These are phyloP conservation scores for Drosophila rhopaloa DNA, from an alignment of 1,140 invertebrate species.

Conservation along the genomic window DNA sequence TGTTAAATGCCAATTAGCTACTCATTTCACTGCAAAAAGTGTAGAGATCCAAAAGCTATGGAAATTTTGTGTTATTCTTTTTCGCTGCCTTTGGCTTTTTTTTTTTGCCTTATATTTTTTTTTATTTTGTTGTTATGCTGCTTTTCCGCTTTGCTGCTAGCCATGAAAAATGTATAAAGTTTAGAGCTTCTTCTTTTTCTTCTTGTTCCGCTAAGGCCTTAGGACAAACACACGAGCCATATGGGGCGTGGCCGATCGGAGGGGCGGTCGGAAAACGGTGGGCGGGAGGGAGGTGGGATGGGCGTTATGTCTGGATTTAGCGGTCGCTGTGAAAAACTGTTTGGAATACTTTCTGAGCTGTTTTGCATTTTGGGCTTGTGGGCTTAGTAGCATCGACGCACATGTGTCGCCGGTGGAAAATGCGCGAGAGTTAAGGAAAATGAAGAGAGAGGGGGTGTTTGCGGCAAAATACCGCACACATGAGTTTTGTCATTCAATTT, in stretches of 20 bases:
- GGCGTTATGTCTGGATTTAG: constrained; percentile 12
- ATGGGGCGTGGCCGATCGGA: constrained; percentile 50
- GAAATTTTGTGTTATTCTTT: background rate
- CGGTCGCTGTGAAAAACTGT: constrained; percentile 45
- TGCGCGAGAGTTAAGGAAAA: background rate
- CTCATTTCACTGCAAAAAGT: constrained; percentile 12
- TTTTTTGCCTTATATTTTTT: constrained; percentile 7
- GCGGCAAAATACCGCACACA: constrained; percentile 54
- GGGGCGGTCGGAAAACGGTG: background rate
- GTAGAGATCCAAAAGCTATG: constrained; percentile 6
- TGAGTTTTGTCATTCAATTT: constrained; percentile 81
- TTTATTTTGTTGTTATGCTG: constrained; percentile 5
- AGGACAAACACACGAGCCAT: constrained; percentile 34
- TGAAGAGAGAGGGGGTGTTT: background rate
- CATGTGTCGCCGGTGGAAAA: constrained; percentile 27
- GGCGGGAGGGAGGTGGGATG: background rate
- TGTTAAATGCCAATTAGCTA: constrained; percentile 19
- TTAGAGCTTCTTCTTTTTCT: constrained; percentile 20
- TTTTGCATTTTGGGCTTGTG: constrained; percentile 79
- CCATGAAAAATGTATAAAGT: constrained; percentile 78
- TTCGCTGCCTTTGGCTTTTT: constrained; percentile 1
- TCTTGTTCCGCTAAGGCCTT: constrained; percentile 19
- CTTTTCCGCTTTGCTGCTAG: constrained; percentile 37
- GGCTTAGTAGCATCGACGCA: constrained; percentile 41
- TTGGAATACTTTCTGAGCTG: constrained; percentile 76